Evolutionary conservation across 2,888 invertebrate genomes (phyloP), one percentile per base, ranked within the genome.

Genomic region (Timandra comae): DNA sequence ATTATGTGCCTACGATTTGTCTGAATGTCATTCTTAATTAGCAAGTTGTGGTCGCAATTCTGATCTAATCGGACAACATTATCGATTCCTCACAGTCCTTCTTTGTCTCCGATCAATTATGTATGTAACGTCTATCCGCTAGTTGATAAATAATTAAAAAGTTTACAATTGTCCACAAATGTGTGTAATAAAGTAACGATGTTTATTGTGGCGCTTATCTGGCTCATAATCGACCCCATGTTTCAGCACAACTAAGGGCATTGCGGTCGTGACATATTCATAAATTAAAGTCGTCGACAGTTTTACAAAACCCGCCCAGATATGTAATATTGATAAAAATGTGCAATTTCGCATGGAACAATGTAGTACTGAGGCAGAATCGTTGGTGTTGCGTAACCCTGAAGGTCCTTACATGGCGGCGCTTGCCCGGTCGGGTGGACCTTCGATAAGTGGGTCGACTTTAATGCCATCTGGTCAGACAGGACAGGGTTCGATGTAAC

Each of bases 401-500:
- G 78, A 46, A 49, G 42, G 46, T 53, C 79, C 81, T 54, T 81
- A 77, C 54, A 79, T 63, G 80, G 80, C 52, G 51, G 54, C 59
- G 54, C 56, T 63, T 52, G 63, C 59, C 70, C 64, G 64, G 64
- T 54, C 56, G 53, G 53, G 45, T 58, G 73, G 77, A 75, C 82
- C 82, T 84, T 84, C 77, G 64, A 49, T 58, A 81, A 70, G 77
- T 84, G 75, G 81, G 82, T 79, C 82, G 73, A 46, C 59, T 47
- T 64, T 70, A 71, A 70, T 72, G 71, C 81, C 82, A 82, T 82
- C 79, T 82, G 81, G 81, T 71, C 62, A 62, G 63, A 60, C 74
- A 52, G 66, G 64, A 60, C 65, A 49, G 64, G 72, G 66, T 61
- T 61, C 69, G 69, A 67, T 63, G 74, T 53, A 55, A 59, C 66